A percentile compares a stretch with the other conserved stretches of the same genome.
Conservation (phyloP, 2,113 vertebrate genomes). For the Leptobrachium ailaonicum region DNA sequence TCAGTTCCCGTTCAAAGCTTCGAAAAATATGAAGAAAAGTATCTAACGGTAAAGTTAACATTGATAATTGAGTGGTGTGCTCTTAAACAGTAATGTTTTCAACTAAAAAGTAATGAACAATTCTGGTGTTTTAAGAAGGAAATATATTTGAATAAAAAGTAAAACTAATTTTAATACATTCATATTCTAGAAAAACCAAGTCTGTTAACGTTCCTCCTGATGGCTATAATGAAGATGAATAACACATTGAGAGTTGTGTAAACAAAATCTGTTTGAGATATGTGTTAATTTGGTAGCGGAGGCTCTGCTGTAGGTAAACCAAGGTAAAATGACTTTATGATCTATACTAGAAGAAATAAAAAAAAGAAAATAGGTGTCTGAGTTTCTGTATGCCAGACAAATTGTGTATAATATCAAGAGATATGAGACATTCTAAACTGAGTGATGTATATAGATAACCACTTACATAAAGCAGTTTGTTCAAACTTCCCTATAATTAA, state of each 20-base stretch:
- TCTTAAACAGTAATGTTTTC: neutral
- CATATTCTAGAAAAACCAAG: conserved; percentile 8
- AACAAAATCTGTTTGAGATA: conserved; percentile 26
- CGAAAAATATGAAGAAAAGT: neutral
- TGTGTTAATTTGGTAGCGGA: neutral
- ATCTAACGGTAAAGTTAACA: neutral
- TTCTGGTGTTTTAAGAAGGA: neutral
- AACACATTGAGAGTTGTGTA: neutral
- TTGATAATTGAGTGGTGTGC: neutral
- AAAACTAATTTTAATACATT: conserved; percentile 4
- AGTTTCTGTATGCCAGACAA: neutral
- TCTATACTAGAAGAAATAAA: neutral
- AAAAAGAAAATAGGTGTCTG: neutral
- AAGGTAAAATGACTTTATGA: neutral
- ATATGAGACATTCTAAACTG: neutral
- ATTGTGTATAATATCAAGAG: neutral
- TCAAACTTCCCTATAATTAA: no score
- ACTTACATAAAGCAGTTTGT: no score
- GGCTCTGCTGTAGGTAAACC: neutral
- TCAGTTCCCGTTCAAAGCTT: conserved; percentile 31
- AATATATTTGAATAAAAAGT: neutral
- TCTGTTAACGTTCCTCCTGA: neutral
- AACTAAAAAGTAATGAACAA: neutral
- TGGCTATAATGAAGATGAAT: conserved; percentile 32
- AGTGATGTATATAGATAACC: neutral